Evolutionary conservation across 2,888 invertebrate species (phyloP), one percentile per base, ranked within the genome.

Genomic region (Leptinotarsa tumamoca): DNA sequence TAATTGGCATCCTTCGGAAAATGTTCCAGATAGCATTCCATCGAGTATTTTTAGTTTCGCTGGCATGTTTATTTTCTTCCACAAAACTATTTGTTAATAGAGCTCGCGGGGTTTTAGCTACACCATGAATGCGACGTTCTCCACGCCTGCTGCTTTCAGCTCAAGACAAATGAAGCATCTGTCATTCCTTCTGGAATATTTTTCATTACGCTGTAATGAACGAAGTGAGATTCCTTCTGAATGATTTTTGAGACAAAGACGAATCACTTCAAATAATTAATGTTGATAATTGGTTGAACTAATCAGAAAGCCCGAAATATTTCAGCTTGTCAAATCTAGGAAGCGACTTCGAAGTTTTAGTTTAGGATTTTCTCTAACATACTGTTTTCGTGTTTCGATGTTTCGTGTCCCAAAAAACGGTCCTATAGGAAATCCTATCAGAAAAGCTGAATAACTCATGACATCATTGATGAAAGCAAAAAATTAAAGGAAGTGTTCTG

Each of bases 161-260:
- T 83, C 83, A 63, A 84, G 84, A 85, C 82, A 83, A 85, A 85
- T 85, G 84, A 83, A 82, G 79, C 79, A 74, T 80, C 82, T 83
- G 84, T 84, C 83, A 80, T 63, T 33, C 4, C 33, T 43, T 33
- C 4, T 43, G 0, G 33, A 63, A 63, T 33, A 63, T 33, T 33
- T 63, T 43, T n/a, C n/a, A 43, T 33, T 63, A n/a, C 13, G 18
- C 23, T 0, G 15, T 58, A 63, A 63, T 33, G 63, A 63, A 63
- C 63, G n/a, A 43, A 63, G 63, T 63, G 17, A 33, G 10, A 43
- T 33, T 14, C 5, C 4, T 15, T 58, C 21, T 23, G 21, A 52
- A 17, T 52, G n/a, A 43, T 43, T 43, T 43, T 43, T 1, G 43
- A 43, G 43, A 43, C 43, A 43, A 43, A 43, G 43, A 43, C 43